These are phyloP conservation scores for Drosophila trichaetosa DNA, from an alignment of 2,888 invertebrate genomes.

Conservation along the genomic window DNA sequence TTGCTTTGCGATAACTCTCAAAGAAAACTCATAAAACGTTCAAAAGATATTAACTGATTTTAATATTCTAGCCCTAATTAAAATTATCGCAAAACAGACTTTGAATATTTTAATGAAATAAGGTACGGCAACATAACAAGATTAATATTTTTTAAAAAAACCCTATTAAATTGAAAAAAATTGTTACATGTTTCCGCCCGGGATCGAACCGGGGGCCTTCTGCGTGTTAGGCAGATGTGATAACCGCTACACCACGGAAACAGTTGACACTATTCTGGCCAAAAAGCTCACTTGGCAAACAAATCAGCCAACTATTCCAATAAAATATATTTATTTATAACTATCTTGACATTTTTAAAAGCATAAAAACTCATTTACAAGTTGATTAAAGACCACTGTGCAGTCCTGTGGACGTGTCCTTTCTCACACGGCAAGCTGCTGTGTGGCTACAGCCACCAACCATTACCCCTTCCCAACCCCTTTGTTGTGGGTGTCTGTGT, in stretches of 20 bases:
- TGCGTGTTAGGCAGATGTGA: conserved; percentile 85
- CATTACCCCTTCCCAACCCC: not conserved
- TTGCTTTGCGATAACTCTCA: too few species aligned
- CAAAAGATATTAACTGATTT: not conserved
- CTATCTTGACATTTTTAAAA: not conserved
- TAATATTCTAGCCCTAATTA: not conserved
- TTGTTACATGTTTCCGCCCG: conserved; percentile 73
- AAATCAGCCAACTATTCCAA: conserved; percentile 5
- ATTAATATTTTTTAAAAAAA: not conserved
- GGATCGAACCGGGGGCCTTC: conserved; percentile 85
- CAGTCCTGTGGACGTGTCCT: conserved; percentile 25
- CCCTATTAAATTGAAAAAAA: conserved; percentile 5
- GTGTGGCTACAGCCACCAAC: conserved; percentile 7
- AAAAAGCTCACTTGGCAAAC: conserved; percentile 22
- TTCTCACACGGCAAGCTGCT: conserved; percentile 29
- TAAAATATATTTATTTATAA: conserved; percentile 10
- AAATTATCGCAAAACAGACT: not conserved
- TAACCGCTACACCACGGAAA: conserved; percentile 85
- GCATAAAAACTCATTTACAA: not conserved
- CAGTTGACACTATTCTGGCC: conserved; percentile 34
- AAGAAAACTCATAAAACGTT: not conserved
- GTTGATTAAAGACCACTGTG: conserved; percentile 39
- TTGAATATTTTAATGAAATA: not conserved
- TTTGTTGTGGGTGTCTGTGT: conserved; percentile 36
- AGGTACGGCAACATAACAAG: not conserved